Percentiles rank a stretch among this genome's conserved stretches.
These are phyloP conservation scores for Thalassophryne amazonica DNA, from an alignment of 2,797 vertebrate species.

Conservation along the genomic window DNA sequence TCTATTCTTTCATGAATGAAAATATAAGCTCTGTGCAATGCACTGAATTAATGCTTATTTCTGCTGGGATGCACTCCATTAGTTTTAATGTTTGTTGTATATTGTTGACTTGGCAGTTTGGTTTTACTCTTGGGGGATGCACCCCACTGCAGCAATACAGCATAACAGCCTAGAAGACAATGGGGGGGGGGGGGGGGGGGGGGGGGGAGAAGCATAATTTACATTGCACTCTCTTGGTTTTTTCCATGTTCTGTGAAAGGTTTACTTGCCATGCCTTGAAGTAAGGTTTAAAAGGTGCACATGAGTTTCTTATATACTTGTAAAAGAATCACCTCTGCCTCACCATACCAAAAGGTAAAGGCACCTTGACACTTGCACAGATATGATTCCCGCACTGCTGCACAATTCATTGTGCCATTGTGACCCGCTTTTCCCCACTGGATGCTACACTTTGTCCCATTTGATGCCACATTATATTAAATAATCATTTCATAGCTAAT, in stretches of 20 bases:
- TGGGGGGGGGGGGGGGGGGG: too few species aligned
- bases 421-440: too few species aligned
- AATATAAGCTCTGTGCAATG: neutral
- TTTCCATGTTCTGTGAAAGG: neutral
- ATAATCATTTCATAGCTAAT: too few species aligned
- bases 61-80: neutral
- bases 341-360: too few species aligned
- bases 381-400: too few species aligned
- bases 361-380: too few species aligned
- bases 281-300: neutral
- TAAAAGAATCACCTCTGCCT: too few species aligned
- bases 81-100: neutral
- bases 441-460: too few species aligned
- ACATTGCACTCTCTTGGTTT: neutral
- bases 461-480: too few species aligned
- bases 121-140: neutral
- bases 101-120: neutral
- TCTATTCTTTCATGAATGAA: neutral
- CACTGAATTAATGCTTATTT: neutral
- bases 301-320: too few species aligned
- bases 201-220: accelerated
- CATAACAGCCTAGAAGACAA: neutral
- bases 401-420: too few species aligned
- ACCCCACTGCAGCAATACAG: neutral
- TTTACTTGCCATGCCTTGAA: neutral